These are phyloP conservation scores for Allobates femoralis DNA, from an alignment of 2,797 vertebrate genomes.

Conservation along the genomic window DNA sequence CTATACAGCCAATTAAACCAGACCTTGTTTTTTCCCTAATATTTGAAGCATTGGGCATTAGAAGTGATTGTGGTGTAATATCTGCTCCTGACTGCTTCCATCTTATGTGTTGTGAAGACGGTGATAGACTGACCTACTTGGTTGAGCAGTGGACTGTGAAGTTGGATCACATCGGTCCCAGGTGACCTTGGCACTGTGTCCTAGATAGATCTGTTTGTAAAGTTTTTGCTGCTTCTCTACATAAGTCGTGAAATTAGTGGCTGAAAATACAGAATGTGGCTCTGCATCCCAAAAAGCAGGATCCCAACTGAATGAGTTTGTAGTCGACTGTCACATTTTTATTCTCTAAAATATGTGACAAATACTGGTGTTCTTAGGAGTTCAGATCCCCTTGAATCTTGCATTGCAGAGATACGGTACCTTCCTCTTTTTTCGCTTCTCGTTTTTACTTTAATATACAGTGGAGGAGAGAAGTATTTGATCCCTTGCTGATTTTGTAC, in stretches of 20 bases:
- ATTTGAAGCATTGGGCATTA: neutral
- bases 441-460: too few species aligned
- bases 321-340: neutral
- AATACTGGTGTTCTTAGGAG: too few species aligned
- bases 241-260: neutral
- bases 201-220: conserved; percentile 5
- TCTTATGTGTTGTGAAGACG: neutral
- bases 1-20: too few species aligned
- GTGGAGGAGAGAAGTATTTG: too few species aligned
- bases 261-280: neutral
- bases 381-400: too few species aligned
- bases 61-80: neutral
- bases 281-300: neutral
- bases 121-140: conserved; percentile 28
- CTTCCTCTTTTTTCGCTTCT: too few species aligned
- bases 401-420: too few species aligned
- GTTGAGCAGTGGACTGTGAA: conserved; percentile 42
- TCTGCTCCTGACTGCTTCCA: neutral
- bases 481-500: too few species aligned
- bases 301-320: neutral
- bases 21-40: neutral
- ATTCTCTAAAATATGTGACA: too few species aligned
- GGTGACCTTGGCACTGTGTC: neutral
- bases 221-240: neutral
- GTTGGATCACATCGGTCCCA: conserved; percentile 17